Evolutionary conservation across 2,888 invertebrate genomes (phyloP), one percentile per base, ranked within the genome.

Genomic region (Bimastos eiseni): DNA sequence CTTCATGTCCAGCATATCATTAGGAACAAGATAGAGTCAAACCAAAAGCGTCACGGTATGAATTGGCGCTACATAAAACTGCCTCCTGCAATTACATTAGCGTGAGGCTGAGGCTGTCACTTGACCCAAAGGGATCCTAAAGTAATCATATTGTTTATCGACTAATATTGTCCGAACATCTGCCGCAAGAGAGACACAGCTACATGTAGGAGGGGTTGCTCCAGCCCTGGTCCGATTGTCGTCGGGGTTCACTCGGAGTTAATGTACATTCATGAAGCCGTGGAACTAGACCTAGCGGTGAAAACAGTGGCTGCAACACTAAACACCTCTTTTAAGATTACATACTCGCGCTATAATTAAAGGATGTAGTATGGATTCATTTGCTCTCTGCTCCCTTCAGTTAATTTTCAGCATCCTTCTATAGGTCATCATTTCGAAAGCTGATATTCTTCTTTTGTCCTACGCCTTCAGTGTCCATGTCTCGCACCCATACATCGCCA

Each of bases 1-100:
- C 70, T 70, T 1, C 70, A n/a, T 70, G n/a, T 70, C 30, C 11
- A n/a, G 30, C 70, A 70, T n/a, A 70, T 70, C 70, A 30, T 70
- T n/a, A 0, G n/a, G 30, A 70, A 70, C 30, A 70, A 30, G n/a
- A 49, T 6, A 19, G 19, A 21, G 49, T 49, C 70, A n/a, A 70
- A n/a, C 70, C 70, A 70, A n/a, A 70, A n/a, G 0, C 70, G 70
- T n/a, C n/a, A 11, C 70, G n/a, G 70, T n/a, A 70, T 70, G 8
- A n/a, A 70, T 70, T 70, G 70, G 70, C 70, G 70, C 70, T 70
- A 70, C n/a, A 70, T 70, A 70, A 70, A 70, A 70, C 30, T 70
- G 70, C n/a, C n/a, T n/a, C 70, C 1, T 70, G 30, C n/a, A 4
- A 70, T 70, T 70, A 70, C 70, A 70, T 70, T 70, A 70, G 11